Evolutionary conservation across 2,113 vertebrate genomes (phyloP), one percentile per base, ranked within the genome.

Genomic region (Trichechus manatus): DNA sequence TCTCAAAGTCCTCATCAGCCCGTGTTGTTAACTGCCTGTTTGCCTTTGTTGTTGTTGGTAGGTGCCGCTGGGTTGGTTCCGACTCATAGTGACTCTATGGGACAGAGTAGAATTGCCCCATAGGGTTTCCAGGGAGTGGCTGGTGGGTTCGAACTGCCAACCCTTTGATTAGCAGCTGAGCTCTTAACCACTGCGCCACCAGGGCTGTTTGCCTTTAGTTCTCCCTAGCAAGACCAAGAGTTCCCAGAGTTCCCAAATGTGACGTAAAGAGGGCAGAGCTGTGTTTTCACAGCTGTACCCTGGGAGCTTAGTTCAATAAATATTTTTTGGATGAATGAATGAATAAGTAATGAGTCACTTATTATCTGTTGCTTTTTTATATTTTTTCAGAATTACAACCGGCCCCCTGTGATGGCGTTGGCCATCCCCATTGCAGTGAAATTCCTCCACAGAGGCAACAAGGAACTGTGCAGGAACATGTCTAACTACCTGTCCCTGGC

Each of bases 341-440:
- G 11, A 61, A 36, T 91, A 56, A 89, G 63, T 44, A 91, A 50
- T 31, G 17, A 81, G 39, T 81, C 42, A 20, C 36, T 96, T 93
- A 27, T 85, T 95, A 87, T 93, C 36, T 42, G 47, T 29, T 85
- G 31, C 4, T 78, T 88, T 87, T 72, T 93, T 47, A 23, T 89
- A 0, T 97, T 94, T 97, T 80, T 42, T 2, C 99, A 99, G 99
- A 99, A 99, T 97, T 99, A 99, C 98, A 99, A 98, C 89, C 98
- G 94, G 74, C 99, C 99, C 2, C 98, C 99, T 0, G 98, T 99
- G 77, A 99, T 99, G 99, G 99, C 98, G 6, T 97, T 99, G 81
- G 99, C 99, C 0, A 99, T 99, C n/a, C 99, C 99, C 0, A 99
- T 99, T 29, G 99, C 99, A 0, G 99, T 99, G 97, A 99, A 98